Evolutionary conservation across 2,113 vertebrate species (phyloP).

Genomic region (Ictalurus punctatus): DNA sequence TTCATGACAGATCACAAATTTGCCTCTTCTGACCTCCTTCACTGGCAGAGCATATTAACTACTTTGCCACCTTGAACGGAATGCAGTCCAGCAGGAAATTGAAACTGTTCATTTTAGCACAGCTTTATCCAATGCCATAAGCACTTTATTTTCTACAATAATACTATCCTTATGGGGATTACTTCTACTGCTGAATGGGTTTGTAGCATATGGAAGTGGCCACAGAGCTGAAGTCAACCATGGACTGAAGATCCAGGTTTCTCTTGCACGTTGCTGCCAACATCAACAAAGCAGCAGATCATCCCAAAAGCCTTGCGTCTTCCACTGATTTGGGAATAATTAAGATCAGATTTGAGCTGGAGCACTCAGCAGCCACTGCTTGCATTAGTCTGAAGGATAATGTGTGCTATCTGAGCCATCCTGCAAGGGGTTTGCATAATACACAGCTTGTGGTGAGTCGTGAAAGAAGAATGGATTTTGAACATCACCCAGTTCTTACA

Average conservation of each 20-base stretch:
- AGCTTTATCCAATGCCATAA: conserved; percentile 25
- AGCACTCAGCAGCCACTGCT: conserved; percentile 9
- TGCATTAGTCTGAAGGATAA: conserved; percentile 42
- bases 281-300: conserved; percentile 43
- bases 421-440: conserved; percentile 14
- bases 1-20: background rate
- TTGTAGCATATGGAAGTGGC: conserved; percentile 35
- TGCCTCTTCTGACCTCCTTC: background rate
- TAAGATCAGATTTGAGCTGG: conserved; percentile 45
- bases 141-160: conserved; percentile 34
- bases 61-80: conserved; percentile 37
- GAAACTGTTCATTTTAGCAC: conserved; percentile 13
- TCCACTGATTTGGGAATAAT: conserved; percentile 40
- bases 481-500: conserved; percentile 43
- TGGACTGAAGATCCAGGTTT: conserved; percentile 43
- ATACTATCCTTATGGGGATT: conserved; percentile 13
- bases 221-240: conserved; percentile 5
- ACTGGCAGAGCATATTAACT: conserved; percentile 22
- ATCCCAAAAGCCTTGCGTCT: conserved; percentile 36
- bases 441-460: conserved; percentile 8
- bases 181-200: background rate
- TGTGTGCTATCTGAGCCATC: background rate
- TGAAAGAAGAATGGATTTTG: conserved; percentile 23
- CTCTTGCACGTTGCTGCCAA: conserved; percentile 29
- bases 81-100: conserved; percentile 31